Evolutionary conservation across 2,113 vertebrate species (phyloP), one percentile per base, ranked within the genome.

Genomic region (Dasyurus viverrinus): DNA sequence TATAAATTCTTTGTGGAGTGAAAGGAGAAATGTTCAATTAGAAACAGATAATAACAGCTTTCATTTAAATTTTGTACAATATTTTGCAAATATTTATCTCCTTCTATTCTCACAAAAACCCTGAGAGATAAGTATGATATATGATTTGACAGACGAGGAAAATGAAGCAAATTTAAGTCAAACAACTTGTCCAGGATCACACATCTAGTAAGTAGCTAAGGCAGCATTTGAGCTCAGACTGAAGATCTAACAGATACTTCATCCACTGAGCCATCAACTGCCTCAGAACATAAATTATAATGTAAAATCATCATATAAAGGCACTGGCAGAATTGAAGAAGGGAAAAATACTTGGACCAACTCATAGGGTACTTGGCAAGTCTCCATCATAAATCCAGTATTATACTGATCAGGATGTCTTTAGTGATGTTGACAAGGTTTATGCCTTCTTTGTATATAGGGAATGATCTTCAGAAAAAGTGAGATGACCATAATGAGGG

Each of bases 371-470:
- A 99, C 98, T 95, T 99, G 97, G 0, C 99, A 99, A 0, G 99
- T 99, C 53, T 99, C 99, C 0, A 98, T 89, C n/a, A 99, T 50
- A 90, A 99, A 99, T 26, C 99, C 8, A 99, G 68, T 57, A 98
- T 1, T 57, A 98, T 1, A 92, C 98, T 99, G 98, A 99, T 99
- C 57, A 96, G 0, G 1, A 94, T 0, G 97, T 99, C 99, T 95
- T 98, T 99, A 53, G 55, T 0, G 26, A 95, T 47, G 47, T 94
- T 93, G 96, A 97, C 97, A 2, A 94, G 95, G 22, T 99, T 98
- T 84, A 99, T 94, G 96, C 99, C 99, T 93, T 99, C 99, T 0
- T 92, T 99, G 99, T 0, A 97, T 98, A 97, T 98, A 99, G 23
- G 99, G 99, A 46, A 98, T 1, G 0, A 99, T 98, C 98, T 99